A percentile compares a stretch with the other conserved stretches of the same genome.
phyloP scores from a whole-genome alignment of 2,888 invertebrate species.

The Clunio marinus region DNA sequence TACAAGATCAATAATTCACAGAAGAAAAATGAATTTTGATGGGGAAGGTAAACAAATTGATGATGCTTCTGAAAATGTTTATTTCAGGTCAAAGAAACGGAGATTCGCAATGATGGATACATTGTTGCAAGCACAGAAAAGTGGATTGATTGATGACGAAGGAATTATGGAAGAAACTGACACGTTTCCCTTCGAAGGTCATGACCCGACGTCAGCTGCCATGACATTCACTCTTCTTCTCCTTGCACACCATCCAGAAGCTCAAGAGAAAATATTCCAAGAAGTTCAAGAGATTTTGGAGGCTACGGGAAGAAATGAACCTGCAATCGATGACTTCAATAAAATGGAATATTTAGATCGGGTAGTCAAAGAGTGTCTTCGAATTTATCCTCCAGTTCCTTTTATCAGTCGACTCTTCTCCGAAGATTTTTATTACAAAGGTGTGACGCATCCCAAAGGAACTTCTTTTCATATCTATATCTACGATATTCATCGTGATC shows the following conservation, averaged over 20 bases:
- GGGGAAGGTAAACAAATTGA: neutral
- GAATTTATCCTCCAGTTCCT: constrained; percentile 56
- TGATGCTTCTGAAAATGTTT: constrained; percentile 5
- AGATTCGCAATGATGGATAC: constrained; percentile 45
- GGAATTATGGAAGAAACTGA: constrained; percentile 46
- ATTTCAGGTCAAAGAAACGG: constrained; percentile 52
- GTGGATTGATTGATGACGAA: constrained; percentile 44
- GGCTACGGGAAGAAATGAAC: constrained; percentile 40
- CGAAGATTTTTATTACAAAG: constrained; percentile 43
- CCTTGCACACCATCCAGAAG: constrained; percentile 43
- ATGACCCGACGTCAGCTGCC: constrained; percentile 49
- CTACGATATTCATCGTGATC: constrained; percentile 59
- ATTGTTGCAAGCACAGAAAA: constrained; percentile 42
- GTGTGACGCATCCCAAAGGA: constrained; percentile 46
- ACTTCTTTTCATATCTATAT: constrained; percentile 47
- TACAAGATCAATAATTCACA: constrained; percentile 45
- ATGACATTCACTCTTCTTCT: constrained; percentile 43
- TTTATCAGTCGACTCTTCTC: constrained; percentile 50
- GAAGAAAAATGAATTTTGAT: neutral
- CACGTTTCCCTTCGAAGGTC: constrained; percentile 43
- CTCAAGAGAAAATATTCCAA: constrained; percentile 43
- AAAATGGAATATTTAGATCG: constrained; percentile 51
- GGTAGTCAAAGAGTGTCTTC: constrained; percentile 53
- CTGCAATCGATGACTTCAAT: constrained; percentile 17
- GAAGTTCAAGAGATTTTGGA: constrained; percentile 46